Base-by-base conservation (phyloP, 2,888 invertebrate genomes). In the Pheosia gnoma region DNA sequence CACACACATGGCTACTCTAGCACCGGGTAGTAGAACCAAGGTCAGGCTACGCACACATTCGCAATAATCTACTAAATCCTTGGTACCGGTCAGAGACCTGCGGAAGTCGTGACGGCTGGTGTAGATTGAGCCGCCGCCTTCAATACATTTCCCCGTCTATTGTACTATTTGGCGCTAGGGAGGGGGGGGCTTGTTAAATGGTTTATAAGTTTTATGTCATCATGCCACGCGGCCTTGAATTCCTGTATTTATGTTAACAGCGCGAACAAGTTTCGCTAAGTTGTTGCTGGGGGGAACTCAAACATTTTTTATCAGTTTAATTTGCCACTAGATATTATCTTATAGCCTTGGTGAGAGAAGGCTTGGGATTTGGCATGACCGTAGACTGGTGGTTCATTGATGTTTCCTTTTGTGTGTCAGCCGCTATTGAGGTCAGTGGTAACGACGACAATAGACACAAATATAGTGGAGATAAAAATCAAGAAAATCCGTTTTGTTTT, bases 21-120 rank as follows among this genome's bases (percentile, higher is more conserved):
- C 71, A 68, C 75, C 83, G 87, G 82, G 84, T 87, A 88, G 88
- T 84, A 84, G 82, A 85, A 81, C 83, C 90, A 93, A 93, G 92
- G 93, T 90, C 88, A 83, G 65, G 70, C 65, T 68, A 69, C 81
- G 81, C 86, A 84, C 87, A 86, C 85, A 86, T 83, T 78, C 74
- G 81, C 81, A 78, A 78, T 62, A 71, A 78, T 79, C 88, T 89
- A 86, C 84, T 81, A 88, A 86, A 90, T 88, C 93, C 92, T 93
- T 92, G 87, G 75, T 66, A 59, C 63, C 87, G 91, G 89, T 86
- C 90, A 80, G 70, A 84, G 89, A 89, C 90, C 90, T 82, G 80
- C 91, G 92, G 92, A 93, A 92, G 89, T 89, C 66, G 67, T 63
- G 56, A 56, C 81, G 78, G 67, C 91, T 88, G 86, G 70, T 59